Conservation (phyloP, 2,888 invertebrate genomes). For the Andrena trimmerana region DNA sequence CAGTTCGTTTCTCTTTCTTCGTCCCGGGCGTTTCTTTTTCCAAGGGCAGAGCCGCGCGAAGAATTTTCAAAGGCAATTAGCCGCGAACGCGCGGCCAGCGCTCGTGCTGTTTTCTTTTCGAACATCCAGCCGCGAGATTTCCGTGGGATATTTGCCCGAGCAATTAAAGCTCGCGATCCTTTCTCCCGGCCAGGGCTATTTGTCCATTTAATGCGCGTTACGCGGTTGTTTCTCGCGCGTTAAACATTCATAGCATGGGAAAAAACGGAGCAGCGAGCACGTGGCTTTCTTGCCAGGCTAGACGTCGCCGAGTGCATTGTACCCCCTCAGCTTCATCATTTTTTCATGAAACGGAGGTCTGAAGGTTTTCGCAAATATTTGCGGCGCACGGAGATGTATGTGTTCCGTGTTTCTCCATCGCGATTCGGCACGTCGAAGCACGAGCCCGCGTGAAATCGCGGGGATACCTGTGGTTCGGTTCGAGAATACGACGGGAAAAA, state of each 20-base stretch:
- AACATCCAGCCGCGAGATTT: not conserved
- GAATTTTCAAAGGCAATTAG: conserved; percentile 13
- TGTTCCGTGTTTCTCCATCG: too few species aligned
- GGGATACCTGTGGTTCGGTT: too few species aligned
- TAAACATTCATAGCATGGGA: not conserved
- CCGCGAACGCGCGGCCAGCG: not conserved
- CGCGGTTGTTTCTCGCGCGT: not conserved
- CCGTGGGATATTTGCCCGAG: conserved; percentile 15
- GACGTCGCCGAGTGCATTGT: not conserved
- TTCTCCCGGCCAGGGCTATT: not conserved
- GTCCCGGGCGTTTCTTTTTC: too few species aligned
- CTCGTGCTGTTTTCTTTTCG: not conserved
- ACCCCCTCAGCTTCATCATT: not conserved
- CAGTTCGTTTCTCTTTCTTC: too few species aligned
- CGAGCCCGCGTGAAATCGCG: too few species aligned
- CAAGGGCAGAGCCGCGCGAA: not conserved
- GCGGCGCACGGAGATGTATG: too few species aligned
- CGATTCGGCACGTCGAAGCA: too few species aligned
- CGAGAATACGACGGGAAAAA: too few species aligned
- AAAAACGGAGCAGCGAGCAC: not conserved
- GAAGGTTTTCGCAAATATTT: too few species aligned
- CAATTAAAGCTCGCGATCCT: conserved; percentile 4
- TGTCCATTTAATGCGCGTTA: conserved; percentile 1
- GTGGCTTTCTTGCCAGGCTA: too few species aligned
- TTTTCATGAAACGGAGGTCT: not conserved